phyloP scores from a whole-genome alignment of 1,140 invertebrate species.

The Zelostemma sp. region DNA sequence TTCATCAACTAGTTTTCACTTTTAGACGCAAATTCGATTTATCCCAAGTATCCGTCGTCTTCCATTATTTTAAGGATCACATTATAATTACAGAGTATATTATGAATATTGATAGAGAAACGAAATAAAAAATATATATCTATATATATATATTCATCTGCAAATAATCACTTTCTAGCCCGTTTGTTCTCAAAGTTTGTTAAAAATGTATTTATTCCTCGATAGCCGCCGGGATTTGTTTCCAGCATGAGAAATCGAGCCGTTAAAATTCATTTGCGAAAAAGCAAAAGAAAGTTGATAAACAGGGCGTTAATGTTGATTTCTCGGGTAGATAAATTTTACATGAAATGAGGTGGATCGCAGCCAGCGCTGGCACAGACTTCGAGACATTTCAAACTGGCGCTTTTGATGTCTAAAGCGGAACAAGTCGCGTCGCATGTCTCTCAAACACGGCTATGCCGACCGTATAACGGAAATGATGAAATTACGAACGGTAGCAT shows the following conservation, averaged over 20 bases:
- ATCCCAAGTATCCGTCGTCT: slow-evolving; percentile 22
- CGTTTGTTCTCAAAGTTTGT: no score
- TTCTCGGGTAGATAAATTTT: slow-evolving; percentile 19
- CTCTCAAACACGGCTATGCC: slow-evolving; percentile 41
- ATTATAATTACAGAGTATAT: no score
- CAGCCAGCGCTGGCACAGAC: slow-evolving; percentile 25
- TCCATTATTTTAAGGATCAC: slow-evolving; percentile 34
- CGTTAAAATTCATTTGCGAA: no score
- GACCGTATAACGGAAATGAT: slow-evolving; percentile 46
- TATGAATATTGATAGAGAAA: neutral
- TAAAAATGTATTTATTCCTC: no score
- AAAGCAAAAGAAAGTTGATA: no score
- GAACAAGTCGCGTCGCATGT: slow-evolving; percentile 44
- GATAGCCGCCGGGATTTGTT: no score
- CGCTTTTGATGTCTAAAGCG: slow-evolving; percentile 48
- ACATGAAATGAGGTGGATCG: slow-evolving; percentile 17
- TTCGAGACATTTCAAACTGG: slow-evolving; percentile 48
- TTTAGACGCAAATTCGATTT: slow-evolving; percentile 18
- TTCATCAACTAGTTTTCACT: neutral
- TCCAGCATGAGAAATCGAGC: no score
- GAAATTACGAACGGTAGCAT: slow-evolving; percentile 47
- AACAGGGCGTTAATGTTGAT: no score
- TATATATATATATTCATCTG: slow-evolving; percentile 1
- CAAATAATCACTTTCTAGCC: no score
- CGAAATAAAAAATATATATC: neutral